These are phyloP conservation scores for Watsonalla binaria DNA, from an alignment of 2,888 invertebrate genomes.

Conservation along the genomic window DNA sequence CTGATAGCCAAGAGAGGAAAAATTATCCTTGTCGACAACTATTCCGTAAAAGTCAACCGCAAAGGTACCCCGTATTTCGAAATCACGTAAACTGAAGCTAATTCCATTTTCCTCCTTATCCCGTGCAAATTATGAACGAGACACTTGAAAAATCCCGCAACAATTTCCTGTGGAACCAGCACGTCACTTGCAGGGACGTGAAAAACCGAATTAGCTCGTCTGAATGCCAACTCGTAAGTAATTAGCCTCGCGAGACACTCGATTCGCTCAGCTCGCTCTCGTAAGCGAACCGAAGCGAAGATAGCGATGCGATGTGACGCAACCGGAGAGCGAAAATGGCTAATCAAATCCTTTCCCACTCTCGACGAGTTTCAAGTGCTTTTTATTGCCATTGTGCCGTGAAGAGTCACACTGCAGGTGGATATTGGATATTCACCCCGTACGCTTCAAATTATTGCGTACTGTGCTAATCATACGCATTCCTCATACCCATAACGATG, in stretches of 20 bases:
- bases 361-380: constrained; percentile 64
- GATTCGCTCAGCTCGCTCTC: constrained; percentile 63
- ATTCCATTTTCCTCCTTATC: background rate
- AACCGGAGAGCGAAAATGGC: constrained; percentile 71
- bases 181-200: constrained; percentile 60
- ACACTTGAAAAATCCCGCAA: constrained; percentile 17
- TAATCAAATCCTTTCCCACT: constrained; percentile 77
- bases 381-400: constrained; percentile 73
- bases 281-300: constrained; percentile 72
- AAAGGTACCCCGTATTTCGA: background rate
- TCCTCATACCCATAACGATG: background rate
- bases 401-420: constrained; percentile 62
- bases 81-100: constrained; percentile 7
- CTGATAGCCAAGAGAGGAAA: constrained; percentile 55
- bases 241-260: constrained; percentile 77
- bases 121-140: constrained; percentile 6
- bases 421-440: constrained; percentile 31
- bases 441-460: constrained; percentile 14
- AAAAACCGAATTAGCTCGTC: constrained; percentile 73
- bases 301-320: constrained; percentile 63
- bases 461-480: constrained; percentile 10
- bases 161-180: constrained; percentile 38
- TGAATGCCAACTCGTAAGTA: constrained; percentile 76
- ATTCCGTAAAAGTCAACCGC: constrained; percentile 10
- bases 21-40: constrained; percentile 48